Percentiles rank a stretch among this genome's conserved stretches.
phyloP scores from a whole-genome alignment of 1,140 invertebrate genomes.

The Camponotus pennsylvanicus region DNA sequence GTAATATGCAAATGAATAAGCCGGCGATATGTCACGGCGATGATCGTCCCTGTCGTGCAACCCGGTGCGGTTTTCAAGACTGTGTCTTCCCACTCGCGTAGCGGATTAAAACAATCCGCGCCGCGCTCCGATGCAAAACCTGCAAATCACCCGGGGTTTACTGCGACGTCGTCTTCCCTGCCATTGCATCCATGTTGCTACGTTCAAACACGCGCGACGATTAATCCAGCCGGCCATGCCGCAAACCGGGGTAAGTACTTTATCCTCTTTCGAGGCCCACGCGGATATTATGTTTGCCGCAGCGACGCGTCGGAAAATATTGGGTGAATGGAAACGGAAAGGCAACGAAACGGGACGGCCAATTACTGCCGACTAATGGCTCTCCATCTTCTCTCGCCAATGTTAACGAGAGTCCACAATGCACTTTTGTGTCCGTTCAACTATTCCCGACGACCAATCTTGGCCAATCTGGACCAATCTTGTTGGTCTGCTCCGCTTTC shows the following conservation, averaged over 20 bases:
- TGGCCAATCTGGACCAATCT: conserved; percentile 20
- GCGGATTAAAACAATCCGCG: conserved; percentile 57
- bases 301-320: conserved; percentile 52
- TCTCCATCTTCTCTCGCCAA: conserved; percentile 36
- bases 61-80: conserved; percentile 47
- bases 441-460: conserved; percentile 43
- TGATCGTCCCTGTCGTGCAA: conserved; percentile 42
- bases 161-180: not conserved
- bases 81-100: conserved; percentile 29
- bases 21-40: conserved; percentile 51
- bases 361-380: conserved; percentile 62
- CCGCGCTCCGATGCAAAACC: conserved; percentile 15
- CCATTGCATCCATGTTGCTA: not conserved
- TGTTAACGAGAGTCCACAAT: conserved; percentile 59
- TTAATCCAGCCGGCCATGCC: conserved; percentile 51
- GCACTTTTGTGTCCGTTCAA: conserved; percentile 56
- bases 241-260: conserved; percentile 48
- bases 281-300: conserved; percentile 62
- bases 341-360: conserved; percentile 54
- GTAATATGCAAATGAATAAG: conserved; percentile 61
- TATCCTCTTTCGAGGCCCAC: conserved; percentile 64
- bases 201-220: conserved; percentile 41
- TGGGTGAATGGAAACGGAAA: conserved; percentile 40
- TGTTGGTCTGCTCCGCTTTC: not conserved
- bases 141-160: conserved; percentile 61